Evolutionary conservation across 2,888 invertebrate species (phyloP).

Genomic region (Synanthedon tipuliformis): DNA sequence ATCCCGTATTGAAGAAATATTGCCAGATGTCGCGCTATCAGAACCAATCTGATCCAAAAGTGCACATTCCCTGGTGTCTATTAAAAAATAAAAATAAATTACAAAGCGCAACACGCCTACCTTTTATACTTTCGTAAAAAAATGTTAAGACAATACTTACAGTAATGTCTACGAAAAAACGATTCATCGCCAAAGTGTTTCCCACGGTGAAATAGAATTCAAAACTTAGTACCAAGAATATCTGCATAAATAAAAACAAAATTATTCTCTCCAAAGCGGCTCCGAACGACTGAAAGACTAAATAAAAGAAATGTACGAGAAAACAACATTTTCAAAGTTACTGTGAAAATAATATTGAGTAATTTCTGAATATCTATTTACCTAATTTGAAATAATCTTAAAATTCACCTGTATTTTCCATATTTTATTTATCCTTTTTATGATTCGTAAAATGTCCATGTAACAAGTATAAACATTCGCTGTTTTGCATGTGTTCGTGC

Average conservation of each 20-base stretch:
- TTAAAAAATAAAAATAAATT: too few relatives aligned
- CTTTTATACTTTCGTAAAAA: too few relatives aligned
- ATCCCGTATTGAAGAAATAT: background rate
- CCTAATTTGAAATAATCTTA: background rate
- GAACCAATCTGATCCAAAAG: background rate
- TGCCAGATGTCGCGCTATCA: background rate
- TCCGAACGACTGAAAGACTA: too few relatives aligned
- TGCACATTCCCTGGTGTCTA: too few relatives aligned
- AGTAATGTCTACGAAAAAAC: too few relatives aligned
- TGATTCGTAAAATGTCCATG: slow-evolving; percentile 1
- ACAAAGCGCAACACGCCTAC: too few relatives aligned
- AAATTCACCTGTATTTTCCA: background rate
- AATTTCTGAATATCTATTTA: too few relatives aligned
- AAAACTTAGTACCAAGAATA: background rate
- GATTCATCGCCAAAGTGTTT: background rate
- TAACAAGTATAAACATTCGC: slow-evolving; percentile 1
- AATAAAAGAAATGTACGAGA: too few relatives aligned
- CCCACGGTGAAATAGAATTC: background rate
- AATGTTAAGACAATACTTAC: too few relatives aligned
- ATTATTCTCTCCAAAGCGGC: too few relatives aligned
- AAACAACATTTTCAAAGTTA: too few relatives aligned
- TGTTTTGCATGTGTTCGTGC: background rate
- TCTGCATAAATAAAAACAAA: background rate
- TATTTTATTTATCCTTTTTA: slow-evolving; percentile 1
- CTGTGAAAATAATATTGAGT: too few relatives aligned